These are phyloP conservation scores for Darevskia mixta DNA, from an alignment of 2,797 vertebrate species.

Conservation along the genomic window DNA sequence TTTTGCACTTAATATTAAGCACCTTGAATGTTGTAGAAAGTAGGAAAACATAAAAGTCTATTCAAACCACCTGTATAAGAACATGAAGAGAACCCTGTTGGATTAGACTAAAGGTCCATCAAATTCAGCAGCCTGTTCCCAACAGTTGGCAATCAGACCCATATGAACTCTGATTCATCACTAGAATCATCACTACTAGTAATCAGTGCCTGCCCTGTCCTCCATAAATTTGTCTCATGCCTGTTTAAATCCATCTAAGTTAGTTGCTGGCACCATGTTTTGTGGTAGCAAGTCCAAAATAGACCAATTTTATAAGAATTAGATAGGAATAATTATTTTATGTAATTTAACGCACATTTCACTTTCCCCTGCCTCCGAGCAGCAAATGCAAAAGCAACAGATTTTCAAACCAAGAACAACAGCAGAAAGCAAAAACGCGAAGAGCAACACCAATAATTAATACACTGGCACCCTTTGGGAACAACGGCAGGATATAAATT, in stretches of 20 bases:
- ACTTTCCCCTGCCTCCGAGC: too few species aligned
- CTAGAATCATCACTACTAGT: not conserved
- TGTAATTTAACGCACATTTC: too few species aligned
- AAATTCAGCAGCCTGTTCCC: not conserved
- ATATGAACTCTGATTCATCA: not conserved
- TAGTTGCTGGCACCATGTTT: not conserved
- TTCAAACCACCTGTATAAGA: not conserved
- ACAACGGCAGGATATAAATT: too few species aligned
- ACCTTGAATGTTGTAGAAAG: not conserved
- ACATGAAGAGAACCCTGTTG: not conserved
- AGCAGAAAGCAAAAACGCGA: too few species aligned
- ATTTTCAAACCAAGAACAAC: too few species aligned
- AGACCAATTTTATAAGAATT: not conserved
- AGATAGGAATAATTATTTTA: not conserved
- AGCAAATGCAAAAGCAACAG: too few species aligned
- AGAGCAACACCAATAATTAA: too few species aligned
- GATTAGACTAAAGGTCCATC: not conserved
- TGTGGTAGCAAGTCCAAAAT: not conserved
- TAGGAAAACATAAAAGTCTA: not conserved
- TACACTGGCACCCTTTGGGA: too few species aligned
- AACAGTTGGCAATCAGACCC: not conserved
- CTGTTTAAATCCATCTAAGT: not conserved
- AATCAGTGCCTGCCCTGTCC: not conserved
- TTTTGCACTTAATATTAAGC: not conserved
- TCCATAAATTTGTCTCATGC: not conserved